Evolutionary conservation across 92 coral and sea anemone genomes (phyloP).

Genomic region (Porites evermanni): DNA sequence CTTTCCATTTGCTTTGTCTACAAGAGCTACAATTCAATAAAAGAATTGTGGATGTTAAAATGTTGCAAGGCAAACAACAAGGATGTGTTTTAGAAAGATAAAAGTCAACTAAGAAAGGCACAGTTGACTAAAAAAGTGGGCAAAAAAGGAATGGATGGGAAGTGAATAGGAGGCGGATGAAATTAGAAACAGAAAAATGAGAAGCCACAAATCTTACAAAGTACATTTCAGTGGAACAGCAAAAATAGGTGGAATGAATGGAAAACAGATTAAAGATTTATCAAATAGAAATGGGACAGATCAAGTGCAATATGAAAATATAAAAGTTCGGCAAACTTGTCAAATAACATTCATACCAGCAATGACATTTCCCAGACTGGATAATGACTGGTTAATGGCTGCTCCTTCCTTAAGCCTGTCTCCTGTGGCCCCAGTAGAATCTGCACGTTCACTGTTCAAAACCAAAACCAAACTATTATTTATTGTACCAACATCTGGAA

Average conservation of each 20-base stretch:
- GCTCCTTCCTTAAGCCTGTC: constrained; percentile 98
- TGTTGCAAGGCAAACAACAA: too few relatives aligned
- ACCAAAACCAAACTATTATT: neutral
- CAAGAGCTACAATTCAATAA: constrained; percentile 73
- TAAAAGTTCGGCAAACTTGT: neutral
- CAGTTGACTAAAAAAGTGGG: too few relatives aligned
- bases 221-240: too few relatives aligned
- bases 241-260: too few relatives aligned
- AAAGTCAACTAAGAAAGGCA: neutral
- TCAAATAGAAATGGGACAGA: too few relatives aligned
- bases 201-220: too few relatives aligned
- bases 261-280: too few relatives aligned
- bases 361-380: constrained; percentile 93
- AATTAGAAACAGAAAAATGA: too few relatives aligned
- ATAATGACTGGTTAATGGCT: constrained; percentile 96
- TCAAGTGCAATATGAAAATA: too few relatives aligned
- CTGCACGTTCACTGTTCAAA: constrained; percentile 89
- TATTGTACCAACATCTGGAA: neutral
- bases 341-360: constrained; percentile 65
- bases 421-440: constrained; percentile 98
- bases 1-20: constrained; percentile 92
- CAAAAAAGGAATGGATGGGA: neutral
- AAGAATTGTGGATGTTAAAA: neutral
- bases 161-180: neutral
- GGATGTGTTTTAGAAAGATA: neutral